A percentile compares a stretch with the other conserved stretches of the same genome.
Evolutionary conservation across 2,888 invertebrate species (phyloP).

Genomic region (Zaprionus lineosus): DNA sequence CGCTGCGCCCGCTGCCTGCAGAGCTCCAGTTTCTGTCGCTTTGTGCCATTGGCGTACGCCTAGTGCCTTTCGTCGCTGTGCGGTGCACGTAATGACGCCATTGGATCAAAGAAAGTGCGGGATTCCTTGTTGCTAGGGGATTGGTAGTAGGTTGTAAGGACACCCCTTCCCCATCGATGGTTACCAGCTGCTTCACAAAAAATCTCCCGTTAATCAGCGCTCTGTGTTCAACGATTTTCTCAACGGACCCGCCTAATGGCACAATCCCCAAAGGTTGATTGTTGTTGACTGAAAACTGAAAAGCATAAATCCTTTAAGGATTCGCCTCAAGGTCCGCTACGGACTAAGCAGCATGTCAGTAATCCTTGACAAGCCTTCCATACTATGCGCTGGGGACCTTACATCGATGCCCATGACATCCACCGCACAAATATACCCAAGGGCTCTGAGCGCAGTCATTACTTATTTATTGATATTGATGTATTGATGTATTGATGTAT

Average conservation of each 20-base stretch:
- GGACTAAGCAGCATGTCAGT: constrained; percentile 49
- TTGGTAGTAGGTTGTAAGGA: no score
- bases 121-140: constrained; percentile 1
- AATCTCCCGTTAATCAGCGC: constrained; percentile 33
- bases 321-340: constrained; percentile 48
- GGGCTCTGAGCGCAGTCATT: constrained; percentile 47
- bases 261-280: constrained; percentile 63
- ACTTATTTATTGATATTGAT: constrained; percentile 68
- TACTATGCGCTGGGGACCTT: constrained; percentile 50
- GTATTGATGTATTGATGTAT: constrained; percentile 46
- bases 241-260: constrained; percentile 33
- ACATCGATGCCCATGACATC: constrained; percentile 30
- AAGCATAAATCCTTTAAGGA: constrained; percentile 59
- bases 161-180: not conserved
- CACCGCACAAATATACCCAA: constrained; percentile 32
- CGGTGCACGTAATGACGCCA: constrained; percentile 57
- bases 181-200: constrained; percentile 18
- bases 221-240: constrained; percentile 18
- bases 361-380: constrained; percentile 34
- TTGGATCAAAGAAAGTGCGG: constrained; percentile 61
- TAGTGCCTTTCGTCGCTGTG: constrained; percentile 43
- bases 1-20: not conserved
- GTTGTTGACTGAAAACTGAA: constrained; percentile 54
- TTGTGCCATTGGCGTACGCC: constrained; percentile 61
- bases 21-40: no score